Evolutionary conservation across 2,113 vertebrate genomes (phyloP).

Genomic region (Pelobates fuscus): DNA sequence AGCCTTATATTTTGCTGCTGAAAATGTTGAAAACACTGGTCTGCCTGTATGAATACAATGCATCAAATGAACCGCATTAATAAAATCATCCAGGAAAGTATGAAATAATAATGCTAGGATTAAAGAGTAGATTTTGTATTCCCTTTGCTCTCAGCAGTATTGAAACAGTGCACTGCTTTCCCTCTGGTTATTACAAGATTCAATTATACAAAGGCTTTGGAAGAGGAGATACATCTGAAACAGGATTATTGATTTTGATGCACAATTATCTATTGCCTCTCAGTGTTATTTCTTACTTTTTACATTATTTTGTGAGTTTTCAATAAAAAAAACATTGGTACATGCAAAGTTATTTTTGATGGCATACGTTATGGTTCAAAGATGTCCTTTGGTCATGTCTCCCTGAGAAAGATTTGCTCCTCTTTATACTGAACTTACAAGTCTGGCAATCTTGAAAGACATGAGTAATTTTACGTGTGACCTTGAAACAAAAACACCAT

Average conservation of each 20-base stretch:
- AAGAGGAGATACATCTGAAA: not conserved
- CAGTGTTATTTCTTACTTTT: not conserved
- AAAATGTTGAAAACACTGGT: too few relatives aligned
- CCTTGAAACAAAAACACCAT: slow-evolving; percentile 22
- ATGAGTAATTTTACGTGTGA: not conserved
- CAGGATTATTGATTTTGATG: not conserved
- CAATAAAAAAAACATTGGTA: too few relatives aligned
- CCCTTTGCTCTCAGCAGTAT: not conserved
- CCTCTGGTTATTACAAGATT: not conserved
- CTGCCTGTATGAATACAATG: too few relatives aligned
- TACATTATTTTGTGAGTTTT: too few relatives aligned
- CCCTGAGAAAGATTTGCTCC: not conserved
- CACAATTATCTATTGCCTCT: not conserved
- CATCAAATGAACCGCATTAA: too few relatives aligned
- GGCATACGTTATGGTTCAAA: too few relatives aligned
- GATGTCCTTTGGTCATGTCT: too few relatives aligned
- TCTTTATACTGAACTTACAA: not conserved
- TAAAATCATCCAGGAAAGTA: too few relatives aligned
- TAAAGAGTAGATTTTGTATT: not conserved
- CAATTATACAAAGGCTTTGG: not conserved
- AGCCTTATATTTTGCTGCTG: too few relatives aligned
- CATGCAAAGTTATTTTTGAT: too few relatives aligned
- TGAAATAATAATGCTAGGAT: too few relatives aligned
- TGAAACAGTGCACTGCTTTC: not conserved
- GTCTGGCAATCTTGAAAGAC: not conserved